Percentiles rank a stretch among this genome's conserved stretches.
Conservation (phyloP, 37 sponge, comb jelly and placozoan genomes). For the Spongilla lacustris region DNA sequence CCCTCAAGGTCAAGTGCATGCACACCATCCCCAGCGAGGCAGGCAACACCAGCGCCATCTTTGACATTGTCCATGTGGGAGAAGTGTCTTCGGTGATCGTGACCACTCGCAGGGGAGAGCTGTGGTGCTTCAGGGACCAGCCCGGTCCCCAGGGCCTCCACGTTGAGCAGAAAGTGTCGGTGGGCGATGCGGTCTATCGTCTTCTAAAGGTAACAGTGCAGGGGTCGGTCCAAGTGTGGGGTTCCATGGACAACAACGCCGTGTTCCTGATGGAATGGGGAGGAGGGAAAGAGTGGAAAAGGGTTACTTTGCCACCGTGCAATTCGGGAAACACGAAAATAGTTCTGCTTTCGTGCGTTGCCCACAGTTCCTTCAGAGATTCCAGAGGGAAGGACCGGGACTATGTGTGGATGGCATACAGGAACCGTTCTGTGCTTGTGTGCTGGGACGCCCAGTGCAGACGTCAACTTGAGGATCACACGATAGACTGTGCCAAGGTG, state of each 20-base stretch:
- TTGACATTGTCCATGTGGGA: constrained; percentile 60
- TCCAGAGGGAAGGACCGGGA: constrained; percentile 4
- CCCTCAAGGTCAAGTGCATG: constrained; percentile 24
- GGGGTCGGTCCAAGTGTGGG: constrained; percentile 70
- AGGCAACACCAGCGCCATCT: constrained; percentile 17
- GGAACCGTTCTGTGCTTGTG: constrained; percentile 35
- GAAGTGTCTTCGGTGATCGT: constrained; percentile 48
- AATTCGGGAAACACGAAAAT: constrained; percentile 13
- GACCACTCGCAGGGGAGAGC: constrained; percentile 33
- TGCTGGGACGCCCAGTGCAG: constrained; percentile 62
- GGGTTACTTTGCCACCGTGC: not conserved
- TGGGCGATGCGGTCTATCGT: constrained; percentile 32
- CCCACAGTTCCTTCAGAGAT: constrained; percentile 37
- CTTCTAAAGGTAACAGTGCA: constrained; percentile 47
- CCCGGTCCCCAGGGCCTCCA: constrained; percentile 11
- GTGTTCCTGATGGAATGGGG: constrained; percentile 32
- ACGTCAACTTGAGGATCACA: constrained; percentile 3
- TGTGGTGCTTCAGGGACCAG: constrained; percentile 59
- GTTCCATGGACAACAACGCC: constrained; percentile 59
- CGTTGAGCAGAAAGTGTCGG: constrained; percentile 13
- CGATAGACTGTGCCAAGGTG: constrained; percentile 38
- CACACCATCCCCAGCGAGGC: not conserved
- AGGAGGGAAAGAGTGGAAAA: constrained; percentile 1
- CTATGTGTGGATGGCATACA: constrained; percentile 71
- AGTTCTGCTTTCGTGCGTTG: constrained; percentile 50